These are phyloP conservation scores for Eciton burchellii DNA, from an alignment of 1,140 invertebrate genomes.

Conservation along the genomic window DNA sequence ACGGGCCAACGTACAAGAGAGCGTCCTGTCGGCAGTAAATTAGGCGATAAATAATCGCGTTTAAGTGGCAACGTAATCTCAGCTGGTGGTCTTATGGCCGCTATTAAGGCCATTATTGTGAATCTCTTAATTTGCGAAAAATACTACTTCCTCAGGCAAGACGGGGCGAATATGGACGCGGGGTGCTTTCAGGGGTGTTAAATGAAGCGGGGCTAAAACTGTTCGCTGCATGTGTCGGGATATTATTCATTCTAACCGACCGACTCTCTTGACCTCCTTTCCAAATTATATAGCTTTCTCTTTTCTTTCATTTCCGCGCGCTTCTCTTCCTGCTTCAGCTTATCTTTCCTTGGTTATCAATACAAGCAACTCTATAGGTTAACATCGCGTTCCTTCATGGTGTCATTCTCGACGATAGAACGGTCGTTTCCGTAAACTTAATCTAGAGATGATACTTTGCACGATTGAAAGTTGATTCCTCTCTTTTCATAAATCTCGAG, in stretches of 20 bases:
- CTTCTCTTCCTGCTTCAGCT: conserved; percentile 15
- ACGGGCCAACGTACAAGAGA: conserved; percentile 42
- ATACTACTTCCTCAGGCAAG: conserved; percentile 75
- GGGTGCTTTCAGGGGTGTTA: conserved; percentile 53
- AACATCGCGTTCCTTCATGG: conserved; percentile 11
- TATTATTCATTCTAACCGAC: conserved; percentile 70
- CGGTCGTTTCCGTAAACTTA: conserved; percentile 20
- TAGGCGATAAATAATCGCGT: conserved; percentile 82
- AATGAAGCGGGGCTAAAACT: conserved; percentile 65
- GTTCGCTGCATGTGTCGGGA: conserved; percentile 69
- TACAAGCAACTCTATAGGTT: conserved; percentile 55
- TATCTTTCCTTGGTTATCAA: conserved; percentile 33
- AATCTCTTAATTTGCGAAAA: conserved; percentile 85
- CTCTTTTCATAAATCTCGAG: neutral
- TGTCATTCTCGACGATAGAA: conserved; percentile 13
- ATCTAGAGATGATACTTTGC: neutral
- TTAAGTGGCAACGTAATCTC: conserved; percentile 84
- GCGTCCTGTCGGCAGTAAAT: conserved; percentile 73
- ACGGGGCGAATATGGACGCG: neutral
- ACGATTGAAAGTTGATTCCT: neutral
- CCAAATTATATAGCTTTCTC: conserved; percentile 27
- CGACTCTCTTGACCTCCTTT: conserved; percentile 50
- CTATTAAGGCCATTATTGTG: conserved; percentile 84
- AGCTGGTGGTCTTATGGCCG: conserved; percentile 75
- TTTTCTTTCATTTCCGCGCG: neutral